Conservation (phyloP, 2,797 vertebrate genomes). For the Tarsius wallacei region DNA sequence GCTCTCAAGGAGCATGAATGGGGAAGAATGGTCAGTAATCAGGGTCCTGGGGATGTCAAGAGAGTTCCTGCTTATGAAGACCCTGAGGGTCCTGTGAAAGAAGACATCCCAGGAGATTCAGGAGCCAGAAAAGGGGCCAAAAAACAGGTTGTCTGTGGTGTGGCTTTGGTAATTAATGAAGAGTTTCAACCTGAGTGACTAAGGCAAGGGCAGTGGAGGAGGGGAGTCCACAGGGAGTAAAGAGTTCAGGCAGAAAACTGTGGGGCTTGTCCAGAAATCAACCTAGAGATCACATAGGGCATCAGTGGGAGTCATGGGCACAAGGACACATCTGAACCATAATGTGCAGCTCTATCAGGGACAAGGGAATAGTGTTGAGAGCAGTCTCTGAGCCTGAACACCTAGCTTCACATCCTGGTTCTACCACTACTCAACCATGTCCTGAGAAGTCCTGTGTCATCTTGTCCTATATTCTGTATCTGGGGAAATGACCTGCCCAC, state of each 20-base stretch:
- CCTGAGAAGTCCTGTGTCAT: neutral
- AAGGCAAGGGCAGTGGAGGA: neutral
- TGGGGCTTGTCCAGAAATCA: neutral
- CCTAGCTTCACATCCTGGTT: neutral
- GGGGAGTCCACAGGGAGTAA: neutral
- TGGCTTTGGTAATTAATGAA: neutral
- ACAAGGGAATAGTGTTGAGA: neutral
- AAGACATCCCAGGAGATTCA: neutral
- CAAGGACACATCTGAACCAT: neutral
- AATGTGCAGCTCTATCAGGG: neutral
- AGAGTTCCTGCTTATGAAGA: neutral
- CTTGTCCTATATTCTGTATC: neutral
- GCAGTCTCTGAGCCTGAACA: neutral
- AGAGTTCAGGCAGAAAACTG: neutral
- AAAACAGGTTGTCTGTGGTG: neutral
- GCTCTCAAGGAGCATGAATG: no score
- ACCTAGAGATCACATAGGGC: neutral
- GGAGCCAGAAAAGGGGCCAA: neutral
- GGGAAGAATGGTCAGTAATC: neutral
- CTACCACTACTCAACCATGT: neutral
- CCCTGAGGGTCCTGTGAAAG: accelerated
- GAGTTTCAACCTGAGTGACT: neutral
- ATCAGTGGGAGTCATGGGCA: neutral
- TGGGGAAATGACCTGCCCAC: neutral
- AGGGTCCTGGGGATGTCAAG: neutral